Conservation (phyloP, 2,113 vertebrate species). For the Cinclus cinclus region DNA sequence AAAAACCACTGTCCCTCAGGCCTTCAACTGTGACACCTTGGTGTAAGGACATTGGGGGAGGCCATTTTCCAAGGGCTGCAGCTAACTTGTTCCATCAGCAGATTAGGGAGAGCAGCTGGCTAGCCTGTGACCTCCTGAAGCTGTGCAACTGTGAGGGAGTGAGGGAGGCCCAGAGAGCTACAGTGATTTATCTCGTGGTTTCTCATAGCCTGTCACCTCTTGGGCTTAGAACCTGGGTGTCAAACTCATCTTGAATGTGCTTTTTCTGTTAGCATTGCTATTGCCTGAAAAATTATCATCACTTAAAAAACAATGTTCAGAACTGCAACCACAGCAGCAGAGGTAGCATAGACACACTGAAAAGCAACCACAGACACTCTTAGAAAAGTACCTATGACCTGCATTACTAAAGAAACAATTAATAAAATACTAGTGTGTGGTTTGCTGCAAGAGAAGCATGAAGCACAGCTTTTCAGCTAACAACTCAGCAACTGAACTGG, state of each 20-base stretch:
- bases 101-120: background rate
- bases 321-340: background rate
- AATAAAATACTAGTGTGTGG: background rate
- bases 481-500: background rate
- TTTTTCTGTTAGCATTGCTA: background rate
- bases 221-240: background rate
- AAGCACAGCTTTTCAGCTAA: constrained; percentile 33
- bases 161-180: background rate
- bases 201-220: background rate
- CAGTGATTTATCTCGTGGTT: background rate
- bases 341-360: background rate
- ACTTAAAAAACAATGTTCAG: background rate
- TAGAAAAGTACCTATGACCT: background rate
- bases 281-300: background rate
- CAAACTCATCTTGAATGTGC: background rate
- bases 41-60: background rate
- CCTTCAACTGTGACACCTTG: background rate
- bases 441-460: constrained; percentile 5
- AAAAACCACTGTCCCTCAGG: background rate
- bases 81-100: background rate
- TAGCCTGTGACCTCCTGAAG: background rate
- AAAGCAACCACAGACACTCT: background rate
- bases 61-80: background rate
- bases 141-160: background rate
- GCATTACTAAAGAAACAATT: background rate